Conservation (phyloP, 2,888 invertebrate genomes). For the Hydrotaea diabolus region DNA sequence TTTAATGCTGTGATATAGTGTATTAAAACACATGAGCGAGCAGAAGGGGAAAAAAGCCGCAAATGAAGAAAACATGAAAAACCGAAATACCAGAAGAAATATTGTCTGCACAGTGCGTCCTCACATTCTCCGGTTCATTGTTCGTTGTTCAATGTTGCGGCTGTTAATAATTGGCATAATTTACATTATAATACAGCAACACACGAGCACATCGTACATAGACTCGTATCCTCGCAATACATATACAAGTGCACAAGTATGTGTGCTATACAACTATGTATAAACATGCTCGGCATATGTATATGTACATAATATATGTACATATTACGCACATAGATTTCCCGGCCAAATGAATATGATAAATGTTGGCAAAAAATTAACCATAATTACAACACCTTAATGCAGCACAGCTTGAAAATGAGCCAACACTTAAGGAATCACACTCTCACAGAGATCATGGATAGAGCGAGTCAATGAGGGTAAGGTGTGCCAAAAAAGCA, state of each 20-base stretch:
- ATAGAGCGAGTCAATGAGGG: not conserved
- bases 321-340: not conserved
- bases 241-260: too few relatives aligned
- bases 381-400: slow-evolving; percentile 54
- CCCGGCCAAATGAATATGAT: not conserved
- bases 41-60: not conserved
- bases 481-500: not conserved
- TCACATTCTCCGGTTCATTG: too few relatives aligned
- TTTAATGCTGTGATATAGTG: slow-evolving; percentile 9
- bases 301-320: not conserved
- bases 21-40: not conserved
- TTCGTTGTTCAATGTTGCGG: slow-evolving; percentile 21
- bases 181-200: slow-evolving; percentile 27
- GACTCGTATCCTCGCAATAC: not conserved
- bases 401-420: slow-evolving; percentile 35
- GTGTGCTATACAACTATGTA: not conserved
- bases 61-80: not conserved
- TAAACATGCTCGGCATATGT: not conserved
- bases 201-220: not conserved
- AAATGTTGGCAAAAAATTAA: slow-evolving; percentile 44
- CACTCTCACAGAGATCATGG: not conserved
- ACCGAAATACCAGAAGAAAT: slow-evolving; percentile 3
- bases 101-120: not conserved
- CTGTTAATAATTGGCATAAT: slow-evolving; percentile 48
- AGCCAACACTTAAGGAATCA: slow-evolving; percentile 19